These are phyloP conservation scores for Actinemys pallida DNA, from an alignment of 2,113 vertebrate genomes.

Conservation along the genomic window DNA sequence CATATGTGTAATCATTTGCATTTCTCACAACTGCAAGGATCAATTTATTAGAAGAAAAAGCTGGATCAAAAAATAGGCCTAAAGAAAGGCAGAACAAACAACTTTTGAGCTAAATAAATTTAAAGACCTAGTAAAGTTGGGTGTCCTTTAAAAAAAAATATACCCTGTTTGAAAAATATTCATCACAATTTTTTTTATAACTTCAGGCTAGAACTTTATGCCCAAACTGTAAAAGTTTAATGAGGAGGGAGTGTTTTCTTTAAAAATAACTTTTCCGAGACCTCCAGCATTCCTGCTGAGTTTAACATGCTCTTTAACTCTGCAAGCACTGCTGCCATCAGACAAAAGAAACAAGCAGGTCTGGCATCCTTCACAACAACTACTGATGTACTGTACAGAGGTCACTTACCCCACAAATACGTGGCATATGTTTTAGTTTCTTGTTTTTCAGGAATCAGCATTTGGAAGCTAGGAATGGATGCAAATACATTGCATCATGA, in stretches of 20 bases:
- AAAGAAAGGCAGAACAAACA: background rate
- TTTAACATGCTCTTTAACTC: background rate
- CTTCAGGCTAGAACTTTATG: background rate
- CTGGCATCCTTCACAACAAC: background rate
- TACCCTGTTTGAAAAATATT: background rate
- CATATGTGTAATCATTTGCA: background rate
- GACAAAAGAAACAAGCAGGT: background rate
- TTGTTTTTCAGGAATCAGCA: slow-evolving; percentile 16
- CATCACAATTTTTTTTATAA: background rate
- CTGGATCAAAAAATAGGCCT: background rate
- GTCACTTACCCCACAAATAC: background rate
- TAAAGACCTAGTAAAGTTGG: background rate
- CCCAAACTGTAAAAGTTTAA: background rate
- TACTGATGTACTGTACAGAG: background rate
- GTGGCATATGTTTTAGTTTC: background rate
- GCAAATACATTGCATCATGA: background rate
- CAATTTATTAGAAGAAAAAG: background rate
- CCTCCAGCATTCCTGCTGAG: background rate
- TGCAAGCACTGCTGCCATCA: background rate
- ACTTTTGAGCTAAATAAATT: fast-evolving
- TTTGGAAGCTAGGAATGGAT: background rate
- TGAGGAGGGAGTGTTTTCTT: background rate
- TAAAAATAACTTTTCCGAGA: background rate
- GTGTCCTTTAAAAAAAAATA: background rate
- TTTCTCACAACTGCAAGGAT: background rate